Evolutionary conservation across 1,140 invertebrate species (phyloP), one percentile per base, ranked within the genome.

Genomic region (Zaprionus nigranus): DNA sequence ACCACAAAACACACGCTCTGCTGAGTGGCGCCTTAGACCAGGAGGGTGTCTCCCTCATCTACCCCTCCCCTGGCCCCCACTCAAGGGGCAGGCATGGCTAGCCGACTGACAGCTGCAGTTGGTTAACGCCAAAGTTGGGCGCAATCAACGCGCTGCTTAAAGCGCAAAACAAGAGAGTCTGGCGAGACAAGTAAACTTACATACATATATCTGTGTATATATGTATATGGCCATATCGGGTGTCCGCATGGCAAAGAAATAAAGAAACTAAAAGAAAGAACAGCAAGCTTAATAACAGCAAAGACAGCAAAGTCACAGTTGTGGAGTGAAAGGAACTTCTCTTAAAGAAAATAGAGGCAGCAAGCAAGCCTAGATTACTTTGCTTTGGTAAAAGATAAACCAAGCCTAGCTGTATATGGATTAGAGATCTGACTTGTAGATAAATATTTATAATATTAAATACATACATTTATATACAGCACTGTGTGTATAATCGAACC

Each of bases 1-100:
- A 81, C 70, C 84, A 80, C 69, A 83, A 82, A 86, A 87, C 83
- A 84, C 84, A 86, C 79, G 83, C 75, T 86, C 68, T 60, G 67
- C 62, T 75, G 81, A 82, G 62, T 82, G 81, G 81, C 81, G 70
- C 51, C 63, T 53, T 60, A 51, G 46, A 26, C 17, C 24, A 64
- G 34, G n/a, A 46, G 22, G 28, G 5, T 34, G 30, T 34, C 9
- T 11, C 9, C 9, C 30, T 7, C 9, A 9, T 38, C 34, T 34
- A 38, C 9, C 28, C 36, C 15, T 6, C 3, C n/a, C n/a, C n/a
- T n/a, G n/a, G n/a, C 15, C 5, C n/a, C 40, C 40, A 1, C n/a
- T 43, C n/a, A 38, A 46, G 36, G 6, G 57, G 51, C 7, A 72
- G 7, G 17, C 20, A 22, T 57, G 28, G 22, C 34, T 34, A 56